Evolutionary conservation across 1,140 invertebrate species (phyloP), one percentile per base, ranked within the genome.

Genomic region (Apis cerana): DNA sequence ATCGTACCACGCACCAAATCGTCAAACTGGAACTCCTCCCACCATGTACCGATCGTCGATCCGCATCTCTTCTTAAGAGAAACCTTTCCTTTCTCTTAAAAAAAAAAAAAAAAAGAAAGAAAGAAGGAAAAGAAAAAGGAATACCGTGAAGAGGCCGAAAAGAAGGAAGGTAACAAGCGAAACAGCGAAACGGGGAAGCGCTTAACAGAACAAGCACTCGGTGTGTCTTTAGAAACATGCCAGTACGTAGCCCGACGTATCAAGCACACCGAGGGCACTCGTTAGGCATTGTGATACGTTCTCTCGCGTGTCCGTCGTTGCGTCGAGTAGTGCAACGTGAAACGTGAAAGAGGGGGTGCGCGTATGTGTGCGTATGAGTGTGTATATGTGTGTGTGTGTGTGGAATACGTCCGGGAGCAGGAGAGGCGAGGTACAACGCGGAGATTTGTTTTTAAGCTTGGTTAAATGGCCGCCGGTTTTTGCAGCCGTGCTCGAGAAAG

Each of bases 381-480:
- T 33, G 33, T 3, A 4, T 33, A 4, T 33, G 1, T 8, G 13
- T 15, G 43, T 5, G 70, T 9, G 43, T 8, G 27, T 27, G 15
- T 17, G 15, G 33, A 33, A 33, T 17, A 52, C 12, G 11, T n/a
- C n/a, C 17, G 4, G 2, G 5, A 54, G 54, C 9, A 54, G 50
- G 19, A 56, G 23, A 58, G 13, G 23, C n/a, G 10, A 43, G 15
- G 70, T 43, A 74, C 78, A 75, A 65, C 75, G 71, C 71, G 61
- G 70, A 52, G 77, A 81, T 81, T 81, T 75, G 79, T 75, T 75
- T 75, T 81, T 77, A 77, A 76, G 74, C 17, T 82, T 69, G 54
- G 76, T 87, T 87, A 87, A 88, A 81, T 75, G 62, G 77, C 78
- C 64, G 70, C 68, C 61, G 78, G 58, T 87, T 88, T 88, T 87